Evolutionary conservation across 2,797 vertebrate genomes (phyloP).

Genomic region (Labeo calbasu): DNA sequence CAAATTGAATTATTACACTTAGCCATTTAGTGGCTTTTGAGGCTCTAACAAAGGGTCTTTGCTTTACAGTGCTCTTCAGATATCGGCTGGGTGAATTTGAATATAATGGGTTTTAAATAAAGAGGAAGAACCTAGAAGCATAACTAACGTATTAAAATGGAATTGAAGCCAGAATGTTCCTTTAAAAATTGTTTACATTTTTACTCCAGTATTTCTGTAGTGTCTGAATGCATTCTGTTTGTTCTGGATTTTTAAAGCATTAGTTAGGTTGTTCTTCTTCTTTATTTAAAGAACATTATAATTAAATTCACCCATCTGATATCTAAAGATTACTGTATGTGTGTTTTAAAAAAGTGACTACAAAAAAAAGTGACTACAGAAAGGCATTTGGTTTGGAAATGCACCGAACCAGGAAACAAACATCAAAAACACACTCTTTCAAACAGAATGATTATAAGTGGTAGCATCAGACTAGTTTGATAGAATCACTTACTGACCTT

Average conservation of each 20-base stretch:
- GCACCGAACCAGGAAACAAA: neutral
- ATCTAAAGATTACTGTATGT: neutral
- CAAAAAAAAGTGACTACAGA: neutral
- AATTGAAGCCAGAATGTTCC: neutral
- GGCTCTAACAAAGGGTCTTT: conserved; percentile 4
- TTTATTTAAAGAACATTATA: neutral
- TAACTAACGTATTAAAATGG: neutral
- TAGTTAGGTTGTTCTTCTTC: neutral
- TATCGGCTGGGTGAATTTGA: neutral
- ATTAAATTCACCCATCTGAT: neutral
- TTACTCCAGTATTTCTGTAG: neutral
- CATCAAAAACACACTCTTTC: neutral
- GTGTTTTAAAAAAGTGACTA: neutral
- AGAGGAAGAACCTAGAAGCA: neutral
- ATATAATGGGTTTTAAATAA: conserved; percentile 8
- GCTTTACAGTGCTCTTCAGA: neutral
- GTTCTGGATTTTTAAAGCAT: neutral
- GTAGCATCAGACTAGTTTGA: neutral
- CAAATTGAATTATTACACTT: conserved; percentile 32
- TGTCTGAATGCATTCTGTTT: neutral
- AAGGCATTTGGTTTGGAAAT: neutral
- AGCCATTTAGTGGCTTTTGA: neutral
- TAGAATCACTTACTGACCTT: neutral
- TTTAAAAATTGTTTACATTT: neutral
- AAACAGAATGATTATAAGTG: neutral